Percentiles rank a stretch among this genome's conserved stretches.
Conservation (phyloP, 2,113 vertebrate genomes). For the Eretmochelys imbricata region DNA sequence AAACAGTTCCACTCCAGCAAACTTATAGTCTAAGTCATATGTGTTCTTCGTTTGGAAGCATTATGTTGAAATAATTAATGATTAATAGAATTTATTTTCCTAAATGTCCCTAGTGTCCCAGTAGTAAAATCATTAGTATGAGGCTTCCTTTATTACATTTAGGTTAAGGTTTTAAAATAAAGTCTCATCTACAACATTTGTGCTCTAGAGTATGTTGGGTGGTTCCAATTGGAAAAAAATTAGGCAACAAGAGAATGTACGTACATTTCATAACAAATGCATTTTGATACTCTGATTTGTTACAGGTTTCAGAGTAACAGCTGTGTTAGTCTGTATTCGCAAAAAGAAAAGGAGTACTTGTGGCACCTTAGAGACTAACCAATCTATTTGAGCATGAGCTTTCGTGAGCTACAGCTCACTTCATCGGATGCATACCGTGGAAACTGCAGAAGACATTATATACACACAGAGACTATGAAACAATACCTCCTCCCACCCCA, state of each 20-base stretch:
- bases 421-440: too few relatives aligned
- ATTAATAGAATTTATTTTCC: background rate
- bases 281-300: background rate
- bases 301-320: too few relatives aligned
- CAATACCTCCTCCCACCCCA: too few relatives aligned
- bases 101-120: background rate
- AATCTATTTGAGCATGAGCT: too few relatives aligned
- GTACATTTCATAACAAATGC: background rate
- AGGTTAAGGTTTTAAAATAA: background rate
- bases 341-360: too few relatives aligned
- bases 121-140: background rate
- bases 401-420: too few relatives aligned
- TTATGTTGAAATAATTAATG: background rate
- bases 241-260: background rate
- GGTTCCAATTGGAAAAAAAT: background rate
- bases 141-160: background rate
- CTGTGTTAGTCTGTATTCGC: too few relatives aligned
- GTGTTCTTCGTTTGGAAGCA: background rate
- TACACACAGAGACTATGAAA: too few relatives aligned
- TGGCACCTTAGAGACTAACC: too few relatives aligned
- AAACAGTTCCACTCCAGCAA: background rate
- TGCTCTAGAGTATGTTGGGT: background rate
- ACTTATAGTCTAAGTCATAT: background rate
- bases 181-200: background rate
- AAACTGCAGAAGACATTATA: too few relatives aligned